These are phyloP conservation scores for Parnassius apollo DNA, from an alignment of 2,888 invertebrate species.

Conservation along the genomic window DNA sequence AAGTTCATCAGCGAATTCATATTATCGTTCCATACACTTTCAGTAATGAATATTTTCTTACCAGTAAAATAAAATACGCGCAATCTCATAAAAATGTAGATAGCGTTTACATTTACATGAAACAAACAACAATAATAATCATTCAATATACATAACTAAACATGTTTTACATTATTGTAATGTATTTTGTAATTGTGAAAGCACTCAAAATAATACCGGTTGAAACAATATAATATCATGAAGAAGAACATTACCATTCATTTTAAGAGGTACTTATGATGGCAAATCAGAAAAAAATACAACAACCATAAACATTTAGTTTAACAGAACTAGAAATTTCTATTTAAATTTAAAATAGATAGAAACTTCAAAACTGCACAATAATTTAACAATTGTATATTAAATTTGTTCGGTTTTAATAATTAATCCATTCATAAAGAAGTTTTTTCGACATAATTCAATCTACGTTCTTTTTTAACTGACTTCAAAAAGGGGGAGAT, in stretches of 20 bases:
- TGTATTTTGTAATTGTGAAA: neutral
- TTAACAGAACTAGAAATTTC: too few species aligned
- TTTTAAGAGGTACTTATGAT: too few species aligned
- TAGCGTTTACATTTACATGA: neutral
- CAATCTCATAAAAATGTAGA: conserved; percentile 9
- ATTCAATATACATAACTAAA: neutral
- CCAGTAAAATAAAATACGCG: neutral
- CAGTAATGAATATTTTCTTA: conserved; percentile 5
- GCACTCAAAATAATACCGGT: neutral
- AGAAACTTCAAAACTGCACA: neutral
- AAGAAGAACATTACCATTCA: too few species aligned
- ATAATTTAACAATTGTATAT: too few species aligned
- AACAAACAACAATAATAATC: neutral
- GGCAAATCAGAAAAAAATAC: too few species aligned
- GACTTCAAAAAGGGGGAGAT: too few species aligned
- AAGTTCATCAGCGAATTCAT: neutral
- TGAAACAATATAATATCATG: too few species aligned
- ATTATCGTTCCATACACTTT: conserved; percentile 5
- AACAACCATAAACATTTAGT: too few species aligned
- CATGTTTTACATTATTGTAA: neutral
- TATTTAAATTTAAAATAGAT: neutral
- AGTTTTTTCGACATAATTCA: too few species aligned
- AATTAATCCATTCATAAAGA: too few species aligned
- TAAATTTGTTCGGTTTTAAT: too few species aligned
- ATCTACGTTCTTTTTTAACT: neutral